These are phyloP conservation scores for Thalassoma bifasciatum DNA, from an alignment of 2,113 vertebrate genomes.

Conservation along the genomic window DNA sequence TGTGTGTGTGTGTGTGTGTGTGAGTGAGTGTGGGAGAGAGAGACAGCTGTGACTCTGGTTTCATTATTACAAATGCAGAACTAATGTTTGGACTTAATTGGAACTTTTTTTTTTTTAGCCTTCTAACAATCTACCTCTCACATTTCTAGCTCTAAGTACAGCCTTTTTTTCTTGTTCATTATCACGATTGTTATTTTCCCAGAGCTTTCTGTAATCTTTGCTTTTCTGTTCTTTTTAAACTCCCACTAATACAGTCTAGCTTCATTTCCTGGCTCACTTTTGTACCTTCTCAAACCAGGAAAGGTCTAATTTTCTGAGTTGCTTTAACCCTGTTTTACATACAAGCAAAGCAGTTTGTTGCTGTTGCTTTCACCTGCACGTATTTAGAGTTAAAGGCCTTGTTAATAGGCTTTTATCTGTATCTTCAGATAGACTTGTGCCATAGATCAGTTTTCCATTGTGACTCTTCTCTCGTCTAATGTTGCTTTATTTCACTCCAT, in stretches of 20 bases:
- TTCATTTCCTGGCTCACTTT: constrained; percentile 6
- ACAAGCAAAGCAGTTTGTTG: constrained; percentile 1
- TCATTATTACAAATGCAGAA: constrained; percentile 29
- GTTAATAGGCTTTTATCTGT: neutral
- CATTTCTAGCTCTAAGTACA: constrained; percentile 48
- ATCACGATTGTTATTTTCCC: neutral
- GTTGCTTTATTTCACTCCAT: constrained; percentile 5
- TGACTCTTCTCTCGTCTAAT: neutral
- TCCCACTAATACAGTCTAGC: neutral
- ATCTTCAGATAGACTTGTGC: neutral
- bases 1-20: neutral
- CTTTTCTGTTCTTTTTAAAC: neutral
- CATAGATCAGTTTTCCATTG: neutral
- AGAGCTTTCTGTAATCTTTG: neutral
- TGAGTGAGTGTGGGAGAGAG: constrained; percentile 24
- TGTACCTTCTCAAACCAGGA: neutral
- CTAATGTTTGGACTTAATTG: constrained; percentile 41
- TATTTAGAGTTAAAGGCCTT: neutral
- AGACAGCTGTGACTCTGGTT: constrained; percentile 62
- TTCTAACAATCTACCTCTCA: constrained; percentile 82
- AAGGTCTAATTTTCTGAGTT: neutral
- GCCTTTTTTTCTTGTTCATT: neutral
- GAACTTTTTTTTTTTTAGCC: constrained; percentile 22
- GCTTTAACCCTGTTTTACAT: constrained; percentile 5
- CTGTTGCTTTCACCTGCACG: neutral